A percentile compares a stretch with the other conserved stretches of the same genome.
Evolutionary conservation across 2,888 invertebrate genomes (phyloP).

Genomic region (Andrena haemorrhoa): DNA sequence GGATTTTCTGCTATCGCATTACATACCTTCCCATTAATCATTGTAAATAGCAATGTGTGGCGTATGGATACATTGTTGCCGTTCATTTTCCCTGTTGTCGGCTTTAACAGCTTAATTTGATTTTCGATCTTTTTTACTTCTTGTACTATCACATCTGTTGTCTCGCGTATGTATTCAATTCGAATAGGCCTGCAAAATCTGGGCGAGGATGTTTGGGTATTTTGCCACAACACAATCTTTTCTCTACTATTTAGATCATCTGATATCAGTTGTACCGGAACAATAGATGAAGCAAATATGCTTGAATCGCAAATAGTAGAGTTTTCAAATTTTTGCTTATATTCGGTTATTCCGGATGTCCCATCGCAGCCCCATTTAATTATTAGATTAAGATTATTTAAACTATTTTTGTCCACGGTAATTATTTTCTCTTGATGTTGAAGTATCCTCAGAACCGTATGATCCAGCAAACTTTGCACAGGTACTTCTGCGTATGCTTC

Average conservation of each 20-base stretch:
- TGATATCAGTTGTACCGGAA: neutral
- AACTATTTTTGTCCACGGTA: neutral
- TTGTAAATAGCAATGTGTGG: neutral
- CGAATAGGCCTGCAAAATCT: conserved; percentile 7
- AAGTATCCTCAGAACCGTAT: neutral
- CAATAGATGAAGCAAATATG: neutral
- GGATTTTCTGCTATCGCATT: neutral
- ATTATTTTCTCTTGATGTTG: neutral
- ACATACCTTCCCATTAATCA: conserved; percentile 1
- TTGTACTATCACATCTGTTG: neutral
- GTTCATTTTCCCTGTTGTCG: neutral
- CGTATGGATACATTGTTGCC: neutral
- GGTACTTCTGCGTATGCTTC: neutral
- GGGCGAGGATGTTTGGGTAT: neutral
- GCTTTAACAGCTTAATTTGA: neutral
- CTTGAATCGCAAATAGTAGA: neutral
- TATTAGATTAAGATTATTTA: conserved; percentile 2
- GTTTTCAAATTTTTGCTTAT: neutral
- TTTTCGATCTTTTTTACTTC: neutral
- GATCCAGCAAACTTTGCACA: neutral
- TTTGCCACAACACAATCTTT: neutral
- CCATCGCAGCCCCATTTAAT: conserved; percentile 2
- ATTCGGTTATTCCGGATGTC: neutral
- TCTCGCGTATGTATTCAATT: neutral
- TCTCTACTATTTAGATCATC: neutral